A percentile compares a stretch with the other conserved stretches of the same genome.
Evolutionary conservation across 2,888 invertebrate species (phyloP).

Genomic region (Therioaphis trifolii): DNA sequence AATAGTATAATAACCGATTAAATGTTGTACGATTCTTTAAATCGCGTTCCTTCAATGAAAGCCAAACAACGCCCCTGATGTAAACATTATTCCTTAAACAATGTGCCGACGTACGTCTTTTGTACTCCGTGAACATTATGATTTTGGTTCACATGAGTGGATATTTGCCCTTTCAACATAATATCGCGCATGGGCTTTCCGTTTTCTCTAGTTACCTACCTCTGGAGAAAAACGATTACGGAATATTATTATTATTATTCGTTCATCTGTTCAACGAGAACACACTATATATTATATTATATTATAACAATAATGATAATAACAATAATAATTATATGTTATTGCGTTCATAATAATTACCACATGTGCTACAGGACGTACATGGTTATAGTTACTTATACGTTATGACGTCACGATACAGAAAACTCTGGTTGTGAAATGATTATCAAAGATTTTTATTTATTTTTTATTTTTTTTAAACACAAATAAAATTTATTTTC

Average conservation of each 20-base stretch:
- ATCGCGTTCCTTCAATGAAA: not conserved
- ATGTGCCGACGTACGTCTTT: constrained; percentile 21
- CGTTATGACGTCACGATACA: no score
- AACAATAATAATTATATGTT: no score
- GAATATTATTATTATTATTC: not conserved
- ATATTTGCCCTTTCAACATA: no score
- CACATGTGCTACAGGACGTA: no score
- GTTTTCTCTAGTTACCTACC: not conserved
- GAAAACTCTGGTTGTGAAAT: no score
- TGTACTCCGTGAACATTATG: constrained; percentile 9
- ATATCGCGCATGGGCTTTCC: not conserved
- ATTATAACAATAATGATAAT: no score
- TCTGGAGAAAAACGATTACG: not conserved
- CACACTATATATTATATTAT: no score
- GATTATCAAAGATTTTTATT: no score
- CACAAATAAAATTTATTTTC: constrained; percentile 48
- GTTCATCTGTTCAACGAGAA: no score
- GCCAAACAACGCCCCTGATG: constrained; percentile 31
- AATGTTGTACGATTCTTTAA: not conserved
- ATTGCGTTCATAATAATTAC: no score
- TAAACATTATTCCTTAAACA: constrained; percentile 42
- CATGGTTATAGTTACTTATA: no score
- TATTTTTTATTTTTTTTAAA: no score
- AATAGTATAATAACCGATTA: constrained; percentile 36
- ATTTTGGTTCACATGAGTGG: not conserved